Evolutionary conservation across 2,797 vertebrate genomes (phyloP).

Genomic region (Botia almorhae): DNA sequence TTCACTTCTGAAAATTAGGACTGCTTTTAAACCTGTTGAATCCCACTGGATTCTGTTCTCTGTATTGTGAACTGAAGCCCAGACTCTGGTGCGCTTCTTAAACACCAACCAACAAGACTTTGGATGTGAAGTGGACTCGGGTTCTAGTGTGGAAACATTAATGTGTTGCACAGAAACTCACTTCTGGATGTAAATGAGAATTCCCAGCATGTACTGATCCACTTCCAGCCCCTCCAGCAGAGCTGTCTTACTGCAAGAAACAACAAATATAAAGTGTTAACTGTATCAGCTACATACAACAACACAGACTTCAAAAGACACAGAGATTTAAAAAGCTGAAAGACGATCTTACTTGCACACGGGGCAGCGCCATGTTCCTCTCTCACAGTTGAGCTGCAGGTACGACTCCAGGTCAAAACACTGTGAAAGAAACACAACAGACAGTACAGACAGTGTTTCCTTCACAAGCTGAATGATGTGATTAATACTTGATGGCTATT

Average conservation of each 20-base stretch:
- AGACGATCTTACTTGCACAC: constrained; percentile 91
- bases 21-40: no score
- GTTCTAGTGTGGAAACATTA: no score
- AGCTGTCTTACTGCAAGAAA: constrained; percentile 87
- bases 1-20: no score
- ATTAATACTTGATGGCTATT: no score
- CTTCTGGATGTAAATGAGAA: constrained; percentile 95
- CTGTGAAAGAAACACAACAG: constrained; percentile 65
- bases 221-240: constrained; percentile 93
- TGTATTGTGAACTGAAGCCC: no score
- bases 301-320: background rate
- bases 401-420: constrained; percentile 97
- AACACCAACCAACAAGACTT: no score
- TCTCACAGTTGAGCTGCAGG: constrained; percentile 93
- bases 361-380: constrained; percentile 96
- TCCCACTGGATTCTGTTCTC: no score
- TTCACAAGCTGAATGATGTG: background rate
- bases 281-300: background rate
- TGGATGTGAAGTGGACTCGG: no score
- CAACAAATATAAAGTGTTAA: background rate
- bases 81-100: no score
- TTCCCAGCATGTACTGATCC: constrained; percentile 97
- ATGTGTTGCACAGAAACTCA: constrained; percentile 67
- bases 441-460: background rate
- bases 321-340: background rate